A percentile compares a stretch with the other conserved stretches of the same genome.
Conservation (phyloP, 2,797 vertebrate species). For the Perodicticus potto region DNA sequence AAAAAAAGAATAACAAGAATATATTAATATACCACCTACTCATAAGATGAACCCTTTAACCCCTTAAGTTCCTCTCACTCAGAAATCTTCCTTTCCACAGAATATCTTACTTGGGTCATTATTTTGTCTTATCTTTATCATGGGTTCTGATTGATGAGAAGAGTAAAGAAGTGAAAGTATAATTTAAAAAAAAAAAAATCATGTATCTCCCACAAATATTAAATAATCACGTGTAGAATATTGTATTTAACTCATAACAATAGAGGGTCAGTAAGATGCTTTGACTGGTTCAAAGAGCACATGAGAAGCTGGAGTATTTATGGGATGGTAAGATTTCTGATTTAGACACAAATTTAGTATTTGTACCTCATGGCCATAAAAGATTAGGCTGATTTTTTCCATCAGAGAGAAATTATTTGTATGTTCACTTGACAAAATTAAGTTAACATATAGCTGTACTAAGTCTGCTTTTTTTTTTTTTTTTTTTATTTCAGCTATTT, state of each 20-base stretch:
- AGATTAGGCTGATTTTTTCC: neutral
- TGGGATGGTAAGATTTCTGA: neutral
- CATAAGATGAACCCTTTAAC: neutral
- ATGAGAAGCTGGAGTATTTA: neutral
- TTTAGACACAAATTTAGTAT: neutral
- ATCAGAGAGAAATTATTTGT: conserved; percentile 21
- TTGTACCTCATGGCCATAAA: neutral
- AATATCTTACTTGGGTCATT: conserved; percentile 20
- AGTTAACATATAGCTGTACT: neutral
- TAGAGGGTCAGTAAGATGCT: neutral
- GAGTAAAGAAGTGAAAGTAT: neutral
- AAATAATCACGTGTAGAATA: neutral
- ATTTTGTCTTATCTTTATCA: conserved; percentile 14
- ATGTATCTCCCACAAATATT: neutral
- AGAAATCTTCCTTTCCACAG: neutral
- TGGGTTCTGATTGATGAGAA: neutral
- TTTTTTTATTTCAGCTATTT: neutral
- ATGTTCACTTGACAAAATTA: neutral
- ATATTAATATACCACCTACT: neutral
- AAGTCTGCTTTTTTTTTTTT: neutral
- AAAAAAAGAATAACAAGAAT: too few species aligned
- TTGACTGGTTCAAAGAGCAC: neutral
- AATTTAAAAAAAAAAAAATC: conserved; percentile 37
- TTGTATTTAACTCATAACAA: conserved; percentile 1
- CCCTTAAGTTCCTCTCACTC: conserved; percentile 23